These are phyloP conservation scores for Tapirus terrestris DNA, from an alignment of 2,113 vertebrate genomes.

Conservation along the genomic window DNA sequence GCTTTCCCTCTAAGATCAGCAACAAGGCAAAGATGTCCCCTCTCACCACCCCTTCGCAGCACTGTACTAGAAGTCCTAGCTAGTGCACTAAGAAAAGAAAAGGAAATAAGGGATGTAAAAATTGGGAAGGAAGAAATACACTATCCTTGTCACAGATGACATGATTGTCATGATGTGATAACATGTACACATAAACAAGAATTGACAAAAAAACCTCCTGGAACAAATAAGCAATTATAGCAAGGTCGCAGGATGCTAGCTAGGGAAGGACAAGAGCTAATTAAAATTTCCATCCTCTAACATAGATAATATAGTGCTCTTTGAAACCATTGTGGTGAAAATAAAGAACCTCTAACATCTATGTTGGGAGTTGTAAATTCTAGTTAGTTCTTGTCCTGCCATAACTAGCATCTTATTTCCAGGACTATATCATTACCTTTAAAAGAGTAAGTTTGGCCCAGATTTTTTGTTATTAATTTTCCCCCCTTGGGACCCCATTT, in stretches of 20 bases:
- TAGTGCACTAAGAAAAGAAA: background rate
- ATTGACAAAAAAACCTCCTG: background rate
- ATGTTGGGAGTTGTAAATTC: background rate
- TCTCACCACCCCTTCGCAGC: background rate
- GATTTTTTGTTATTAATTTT: background rate
- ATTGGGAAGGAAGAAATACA: background rate
- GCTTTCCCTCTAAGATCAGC: background rate
- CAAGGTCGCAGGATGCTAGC: accelerated
- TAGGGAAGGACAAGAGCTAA: too few species aligned
- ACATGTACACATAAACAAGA: background rate
- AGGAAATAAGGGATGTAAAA: background rate
- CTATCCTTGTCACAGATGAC: background rate
- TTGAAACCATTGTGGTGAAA: background rate
- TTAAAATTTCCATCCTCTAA: too few species aligned
- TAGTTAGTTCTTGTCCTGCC: background rate
- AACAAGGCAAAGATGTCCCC: background rate
- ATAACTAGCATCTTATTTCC: background rate
- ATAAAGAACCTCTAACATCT: background rate
- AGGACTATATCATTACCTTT: background rate
- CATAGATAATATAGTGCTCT: background rate
- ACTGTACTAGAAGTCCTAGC: background rate
- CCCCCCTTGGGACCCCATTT: background rate
- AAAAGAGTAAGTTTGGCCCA: background rate
- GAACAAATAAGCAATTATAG: background rate
- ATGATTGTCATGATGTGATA: background rate